Conservation (phyloP, 2,888 invertebrate species). For the Busseola fusca region DNA sequence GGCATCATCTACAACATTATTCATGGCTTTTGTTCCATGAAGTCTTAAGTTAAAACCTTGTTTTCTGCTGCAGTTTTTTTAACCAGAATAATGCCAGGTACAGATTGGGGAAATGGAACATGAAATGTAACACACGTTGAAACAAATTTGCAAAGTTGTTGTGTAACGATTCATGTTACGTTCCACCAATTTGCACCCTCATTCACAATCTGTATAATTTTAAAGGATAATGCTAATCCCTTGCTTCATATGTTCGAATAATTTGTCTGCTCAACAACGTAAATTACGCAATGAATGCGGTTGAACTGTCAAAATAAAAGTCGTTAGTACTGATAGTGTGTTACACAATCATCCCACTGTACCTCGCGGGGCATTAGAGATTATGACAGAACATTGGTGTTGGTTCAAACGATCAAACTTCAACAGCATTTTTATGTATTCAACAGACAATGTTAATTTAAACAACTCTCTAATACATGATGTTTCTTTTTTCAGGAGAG, state of each 20-base stretch:
- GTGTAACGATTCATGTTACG: background rate
- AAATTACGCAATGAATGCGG: background rate
- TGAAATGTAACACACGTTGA: background rate
- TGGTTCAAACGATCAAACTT: conserved; percentile 3
- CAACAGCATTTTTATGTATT: background rate
- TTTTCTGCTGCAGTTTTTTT: background rate
- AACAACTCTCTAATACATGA: background rate
- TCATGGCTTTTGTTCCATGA: background rate
- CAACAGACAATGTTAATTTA: background rate
- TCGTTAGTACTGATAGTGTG: background rate
- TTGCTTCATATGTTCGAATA: background rate
- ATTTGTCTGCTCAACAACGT: background rate
- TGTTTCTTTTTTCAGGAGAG: conserved; percentile 51
- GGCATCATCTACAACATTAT: background rate
- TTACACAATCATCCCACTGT: background rate
- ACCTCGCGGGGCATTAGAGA: background rate
- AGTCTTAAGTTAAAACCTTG: background rate
- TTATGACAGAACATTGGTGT: conserved; percentile 1
- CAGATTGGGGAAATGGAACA: background rate
- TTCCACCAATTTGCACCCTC: background rate
- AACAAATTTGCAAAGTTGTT: too few relatives aligned
- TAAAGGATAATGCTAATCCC: background rate
- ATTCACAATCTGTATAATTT: background rate
- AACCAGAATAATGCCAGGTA: background rate
- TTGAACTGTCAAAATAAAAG: background rate